Evolutionary conservation across 2,888 invertebrate genomes (phyloP).

Genomic region (Neoitamus cyanurus): DNA sequence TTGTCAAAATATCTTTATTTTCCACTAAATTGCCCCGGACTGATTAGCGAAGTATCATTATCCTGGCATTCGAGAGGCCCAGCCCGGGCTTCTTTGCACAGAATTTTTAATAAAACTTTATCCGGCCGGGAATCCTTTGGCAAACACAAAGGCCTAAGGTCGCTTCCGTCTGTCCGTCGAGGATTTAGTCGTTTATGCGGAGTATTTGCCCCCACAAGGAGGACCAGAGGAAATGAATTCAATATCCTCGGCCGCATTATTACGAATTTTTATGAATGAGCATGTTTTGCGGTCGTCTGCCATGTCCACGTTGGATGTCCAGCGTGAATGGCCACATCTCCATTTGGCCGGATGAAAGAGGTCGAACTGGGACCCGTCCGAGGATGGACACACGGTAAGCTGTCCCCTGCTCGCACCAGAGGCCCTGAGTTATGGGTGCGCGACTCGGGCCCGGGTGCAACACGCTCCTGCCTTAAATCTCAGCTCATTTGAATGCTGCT

Average conservation of each 20-base stretch:
- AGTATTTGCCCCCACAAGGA: conserved; percentile 31
- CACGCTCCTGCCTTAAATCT: background rate
- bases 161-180: conserved; percentile 9
- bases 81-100: background rate
- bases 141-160: conserved; percentile 43
- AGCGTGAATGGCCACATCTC: background rate
- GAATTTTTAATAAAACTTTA: conserved; percentile 44
- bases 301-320: conserved; percentile 29
- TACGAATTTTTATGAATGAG: conserved; percentile 46
- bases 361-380: background rate
- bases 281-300: conserved; percentile 22
- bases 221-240: conserved; percentile 45
- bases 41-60: conserved; percentile 43
- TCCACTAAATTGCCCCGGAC: conserved; percentile 44
- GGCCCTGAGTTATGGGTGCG: background rate
- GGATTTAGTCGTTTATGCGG: conserved; percentile 29
- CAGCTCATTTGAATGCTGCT: conserved; percentile 34
- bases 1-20: conserved; percentile 46
- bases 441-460: background rate
- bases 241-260: conserved; percentile 44
- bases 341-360: background rate
- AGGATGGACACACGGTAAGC: conserved; percentile 8
- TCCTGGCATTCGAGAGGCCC: conserved; percentile 13
- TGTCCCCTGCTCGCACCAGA: background rate
- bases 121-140: conserved; percentile 41